Conservation (phyloP, 2,797 vertebrate species). For the Gorsachius magnificus region DNA sequence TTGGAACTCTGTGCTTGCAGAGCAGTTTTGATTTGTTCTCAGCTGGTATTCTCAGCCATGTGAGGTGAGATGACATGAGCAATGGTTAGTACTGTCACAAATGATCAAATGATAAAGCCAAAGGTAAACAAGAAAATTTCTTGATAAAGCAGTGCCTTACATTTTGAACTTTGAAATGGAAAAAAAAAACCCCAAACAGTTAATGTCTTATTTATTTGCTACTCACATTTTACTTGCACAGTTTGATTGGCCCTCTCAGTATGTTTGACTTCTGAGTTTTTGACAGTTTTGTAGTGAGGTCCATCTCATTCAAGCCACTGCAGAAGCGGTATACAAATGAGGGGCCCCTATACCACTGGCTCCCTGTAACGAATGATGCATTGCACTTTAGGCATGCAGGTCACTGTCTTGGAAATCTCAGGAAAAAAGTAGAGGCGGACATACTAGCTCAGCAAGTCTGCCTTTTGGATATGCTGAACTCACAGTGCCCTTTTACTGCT, state of each 20-base stretch:
- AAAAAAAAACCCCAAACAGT: neutral
- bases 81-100: neutral
- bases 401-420: neutral
- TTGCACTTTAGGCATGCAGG: neutral
- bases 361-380: neutral
- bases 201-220: neutral
- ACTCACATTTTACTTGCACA: neutral
- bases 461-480: neutral
- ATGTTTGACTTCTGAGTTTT: neutral
- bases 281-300: constrained; percentile 3
- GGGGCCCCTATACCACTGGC: neutral
- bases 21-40: neutral
- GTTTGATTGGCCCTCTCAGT: neutral
- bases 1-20: neutral
- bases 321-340: neutral
- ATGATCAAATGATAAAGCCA: neutral
- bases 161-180: neutral
- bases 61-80: neutral
- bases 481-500: neutral
- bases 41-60: neutral
- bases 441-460: neutral
- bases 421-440: neutral
- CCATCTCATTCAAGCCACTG: neutral
- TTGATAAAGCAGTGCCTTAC: neutral
- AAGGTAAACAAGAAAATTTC: neutral